Percentiles rank a stretch among this genome's conserved stretches.
Conservation (phyloP, 2,888 invertebrate species). For the Cordylochernes scorpioides region DNA sequence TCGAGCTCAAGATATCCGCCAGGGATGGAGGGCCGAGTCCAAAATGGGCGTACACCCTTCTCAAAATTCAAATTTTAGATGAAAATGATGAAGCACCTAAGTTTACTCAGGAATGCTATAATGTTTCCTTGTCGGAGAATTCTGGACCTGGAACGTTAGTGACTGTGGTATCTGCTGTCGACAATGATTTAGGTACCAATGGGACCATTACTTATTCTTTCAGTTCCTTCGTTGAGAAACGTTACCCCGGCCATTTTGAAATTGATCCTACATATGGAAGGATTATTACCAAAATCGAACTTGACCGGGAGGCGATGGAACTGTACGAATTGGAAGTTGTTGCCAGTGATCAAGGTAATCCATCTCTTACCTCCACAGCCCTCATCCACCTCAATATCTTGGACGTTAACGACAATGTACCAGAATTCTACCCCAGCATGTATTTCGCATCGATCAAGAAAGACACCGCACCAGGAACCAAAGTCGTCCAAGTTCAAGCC, state of each 20-base stretch:
- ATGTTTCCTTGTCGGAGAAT: conserved; percentile 50
- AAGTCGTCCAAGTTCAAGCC: conserved; percentile 46
- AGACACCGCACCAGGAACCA: conserved; percentile 25
- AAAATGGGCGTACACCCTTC: conserved; percentile 61
- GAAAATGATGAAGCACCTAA: conserved; percentile 79
- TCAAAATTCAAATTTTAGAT: conserved; percentile 68
- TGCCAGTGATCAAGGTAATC: conserved; percentile 60
- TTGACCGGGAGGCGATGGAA: conserved; percentile 50
- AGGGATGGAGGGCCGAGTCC: conserved; percentile 80
- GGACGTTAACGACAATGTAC: conserved; percentile 76
- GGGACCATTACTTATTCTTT: conserved; percentile 61
- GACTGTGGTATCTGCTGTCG: conserved; percentile 53
- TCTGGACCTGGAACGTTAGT: conserved; percentile 50
- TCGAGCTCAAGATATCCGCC: conserved; percentile 66
- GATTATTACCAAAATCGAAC: conserved; percentile 40
- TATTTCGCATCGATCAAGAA: conserved; percentile 44
- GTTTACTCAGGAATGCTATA: conserved; percentile 39
- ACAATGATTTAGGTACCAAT: conserved; percentile 77
- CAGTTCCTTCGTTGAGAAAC: conserved; percentile 43
- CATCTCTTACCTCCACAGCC: conserved; percentile 59
- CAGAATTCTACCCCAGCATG: conserved; percentile 62
- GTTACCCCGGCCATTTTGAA: conserved; percentile 41
- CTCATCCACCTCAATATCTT: conserved; percentile 48
- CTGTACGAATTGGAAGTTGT: conserved; percentile 54
- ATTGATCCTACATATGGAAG: conserved; percentile 59